Conservation (phyloP, 2,113 vertebrate species). For the Phalacrocorax pelagicus region DNA sequence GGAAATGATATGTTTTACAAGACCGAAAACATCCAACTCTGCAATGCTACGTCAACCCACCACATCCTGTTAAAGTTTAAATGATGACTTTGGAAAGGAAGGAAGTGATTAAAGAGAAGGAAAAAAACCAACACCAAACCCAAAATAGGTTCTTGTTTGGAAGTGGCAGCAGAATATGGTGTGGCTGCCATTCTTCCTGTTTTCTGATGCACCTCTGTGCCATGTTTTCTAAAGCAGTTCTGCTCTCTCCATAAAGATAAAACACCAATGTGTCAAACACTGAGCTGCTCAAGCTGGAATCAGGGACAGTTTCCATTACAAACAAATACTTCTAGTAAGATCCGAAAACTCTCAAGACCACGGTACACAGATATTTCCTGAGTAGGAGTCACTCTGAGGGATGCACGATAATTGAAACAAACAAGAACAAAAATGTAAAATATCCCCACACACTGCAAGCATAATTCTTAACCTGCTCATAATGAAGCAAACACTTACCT, state of each 20-base stretch:
- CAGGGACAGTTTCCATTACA: neutral
- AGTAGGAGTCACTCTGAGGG: neutral
- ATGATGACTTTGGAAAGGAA: slow-evolving; percentile 3
- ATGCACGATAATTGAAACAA: neutral
- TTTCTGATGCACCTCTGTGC: slow-evolving; percentile 5
- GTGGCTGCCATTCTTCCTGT: neutral
- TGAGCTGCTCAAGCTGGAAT: neutral
- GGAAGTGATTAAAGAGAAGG: neutral
- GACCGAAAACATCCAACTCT: slow-evolving; percentile 6
- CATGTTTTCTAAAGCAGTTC: neutral
- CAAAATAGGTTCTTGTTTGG: neutral
- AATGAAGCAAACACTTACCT: slow-evolving; percentile 77
- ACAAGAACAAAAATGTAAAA: neutral
- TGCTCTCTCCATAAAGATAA: neutral
- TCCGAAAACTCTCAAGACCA: neutral
- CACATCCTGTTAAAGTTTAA: slow-evolving; percentile 36
- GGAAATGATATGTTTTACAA: neutral
- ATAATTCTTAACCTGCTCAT: slow-evolving; percentile 19
- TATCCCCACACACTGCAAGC: slow-evolving; percentile 38
- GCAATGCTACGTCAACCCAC: slow-evolving; percentile 32
- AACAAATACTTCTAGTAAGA: neutral
- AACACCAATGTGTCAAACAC: neutral
- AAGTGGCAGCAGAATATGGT: neutral
- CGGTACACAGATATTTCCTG: neutral
- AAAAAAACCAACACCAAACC: neutral